Evolutionary conservation across 1,140 invertebrate genomes (phyloP).

Genomic region (Eriosoma lanigerum): DNA sequence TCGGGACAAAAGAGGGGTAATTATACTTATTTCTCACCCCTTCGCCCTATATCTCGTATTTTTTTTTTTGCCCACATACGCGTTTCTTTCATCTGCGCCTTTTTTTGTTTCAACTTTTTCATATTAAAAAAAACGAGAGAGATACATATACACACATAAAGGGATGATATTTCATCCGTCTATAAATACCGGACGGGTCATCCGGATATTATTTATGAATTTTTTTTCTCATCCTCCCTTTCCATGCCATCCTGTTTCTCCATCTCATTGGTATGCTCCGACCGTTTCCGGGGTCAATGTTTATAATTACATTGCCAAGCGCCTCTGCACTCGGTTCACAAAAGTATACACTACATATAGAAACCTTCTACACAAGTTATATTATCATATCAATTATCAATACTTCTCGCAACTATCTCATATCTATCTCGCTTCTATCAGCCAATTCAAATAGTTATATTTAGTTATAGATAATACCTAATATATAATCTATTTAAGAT

Average conservation of each 20-base stretch:
- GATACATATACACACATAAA: constrained; percentile 12
- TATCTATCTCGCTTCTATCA: too few relatives aligned
- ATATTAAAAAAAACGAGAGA: constrained; percentile 48
- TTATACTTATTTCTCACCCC: constrained; percentile 52
- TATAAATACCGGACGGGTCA: constrained; percentile 51
- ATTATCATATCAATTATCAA: too few relatives aligned
- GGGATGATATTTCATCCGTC: constrained; percentile 52
- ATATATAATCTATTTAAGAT: too few relatives aligned
- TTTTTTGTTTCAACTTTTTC: constrained; percentile 51
- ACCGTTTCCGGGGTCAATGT: constrained; percentile 21
- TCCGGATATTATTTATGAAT: constrained; percentile 52
- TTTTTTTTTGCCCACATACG: constrained; percentile 51
- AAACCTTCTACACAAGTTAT: too few relatives aligned
- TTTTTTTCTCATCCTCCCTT: constrained; percentile 22
- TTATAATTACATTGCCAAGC: constrained; percentile 37
- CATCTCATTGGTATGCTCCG: constrained; percentile 46
- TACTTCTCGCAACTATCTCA: too few relatives aligned
- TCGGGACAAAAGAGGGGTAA: constrained; percentile 51
- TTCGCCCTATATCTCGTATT: constrained; percentile 27
- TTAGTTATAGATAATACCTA: too few relatives aligned
- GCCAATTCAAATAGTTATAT: too few relatives aligned
- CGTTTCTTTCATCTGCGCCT: constrained; percentile 51
- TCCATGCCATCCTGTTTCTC: constrained; percentile 46
- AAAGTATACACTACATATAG: not conserved
- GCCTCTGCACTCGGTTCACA: constrained; percentile 13